Percentiles rank a stretch among this genome's conserved stretches.
Evolutionary conservation across 2,113 vertebrate species (phyloP).

Genomic region (Trematocara unimaculatum): DNA sequence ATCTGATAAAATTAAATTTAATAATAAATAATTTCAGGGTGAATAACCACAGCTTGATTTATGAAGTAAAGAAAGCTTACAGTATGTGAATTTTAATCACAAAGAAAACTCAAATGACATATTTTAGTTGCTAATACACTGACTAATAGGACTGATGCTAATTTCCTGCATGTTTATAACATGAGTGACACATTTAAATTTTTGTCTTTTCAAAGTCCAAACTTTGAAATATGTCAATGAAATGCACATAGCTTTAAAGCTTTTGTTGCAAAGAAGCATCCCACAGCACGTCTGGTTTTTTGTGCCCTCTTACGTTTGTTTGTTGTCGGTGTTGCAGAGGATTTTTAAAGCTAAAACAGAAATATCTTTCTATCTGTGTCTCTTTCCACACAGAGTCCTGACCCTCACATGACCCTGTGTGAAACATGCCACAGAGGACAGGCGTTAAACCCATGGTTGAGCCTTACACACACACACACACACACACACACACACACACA

Average conservation of each 20-base stretch:
- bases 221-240: background rate
- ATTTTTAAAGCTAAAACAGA: background rate
- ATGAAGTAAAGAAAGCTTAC: background rate
- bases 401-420: conserved; percentile 34
- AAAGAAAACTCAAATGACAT: background rate
- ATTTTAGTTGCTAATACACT: background rate
- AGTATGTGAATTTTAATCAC: background rate
- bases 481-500: too few species aligned
- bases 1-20: background rate
- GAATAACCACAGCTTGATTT: background rate
- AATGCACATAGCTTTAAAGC: background rate
- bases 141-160: background rate
- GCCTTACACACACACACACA: background rate
- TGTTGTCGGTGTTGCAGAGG: background rate
- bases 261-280: background rate
- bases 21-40: background rate
- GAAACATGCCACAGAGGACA: conserved; percentile 5
- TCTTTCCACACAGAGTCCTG: background rate
- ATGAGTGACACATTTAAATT: background rate
- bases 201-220: background rate
- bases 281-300: background rate
- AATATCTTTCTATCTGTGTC: background rate
- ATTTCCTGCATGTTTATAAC: background rate
- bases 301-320: background rate
- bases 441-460: background rate